Evolutionary conservation across 2,113 vertebrate species (phyloP), one percentile per base, ranked within the genome.

Genomic region (Xiphophorus maculatus): DNA sequence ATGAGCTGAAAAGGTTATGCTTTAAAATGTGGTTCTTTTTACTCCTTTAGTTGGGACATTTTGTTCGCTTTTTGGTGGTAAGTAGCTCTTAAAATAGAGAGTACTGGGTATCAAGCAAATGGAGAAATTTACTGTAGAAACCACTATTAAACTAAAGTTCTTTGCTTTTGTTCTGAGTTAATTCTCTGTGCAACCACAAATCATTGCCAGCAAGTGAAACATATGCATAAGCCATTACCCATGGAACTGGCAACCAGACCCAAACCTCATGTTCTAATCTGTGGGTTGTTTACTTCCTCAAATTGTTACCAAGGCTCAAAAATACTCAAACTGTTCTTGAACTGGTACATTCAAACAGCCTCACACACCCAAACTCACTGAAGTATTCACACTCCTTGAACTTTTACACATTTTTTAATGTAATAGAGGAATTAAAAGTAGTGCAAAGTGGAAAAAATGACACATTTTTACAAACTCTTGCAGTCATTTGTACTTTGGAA

Each of bases 221-320:
- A 14, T 29, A 14, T 8, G 66, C 28, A 51, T 9, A 32, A 58
- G 8, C 44, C 15, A 30, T 63, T 22, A 22, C 61, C 42, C 4
- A 15, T 11, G 27, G 35, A 51, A 32, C 22, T 62, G 35, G 33
- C 33, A 37, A 48, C 19, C 66, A 66, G n/a, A 51, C 12, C 32
- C 3, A 27, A 15, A n/a, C 64, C 25, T 74, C 65, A 63, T 28
- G 32, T 69, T 37, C 37, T 33, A 71, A 30, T 84, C 76, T 66
- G 27, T 68, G 44, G 67, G 61, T 80, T 87, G 75, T 86, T 89
- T 86, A 89, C 82, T 73, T 87, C 74, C 87, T 71, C 40, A 67
- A 29, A 82, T 75, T 66, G 74, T 87, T 79, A 84, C 63, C 77
- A 37, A 35, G 63, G 17, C 83, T 80, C 33, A 61, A 72, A 87